Percentiles rank a stretch among this genome's conserved stretches.
These are phyloP conservation scores for Kuschelorhynchus macadamiae DNA, from an alignment of 2,888 invertebrate genomes.

Conservation along the genomic window DNA sequence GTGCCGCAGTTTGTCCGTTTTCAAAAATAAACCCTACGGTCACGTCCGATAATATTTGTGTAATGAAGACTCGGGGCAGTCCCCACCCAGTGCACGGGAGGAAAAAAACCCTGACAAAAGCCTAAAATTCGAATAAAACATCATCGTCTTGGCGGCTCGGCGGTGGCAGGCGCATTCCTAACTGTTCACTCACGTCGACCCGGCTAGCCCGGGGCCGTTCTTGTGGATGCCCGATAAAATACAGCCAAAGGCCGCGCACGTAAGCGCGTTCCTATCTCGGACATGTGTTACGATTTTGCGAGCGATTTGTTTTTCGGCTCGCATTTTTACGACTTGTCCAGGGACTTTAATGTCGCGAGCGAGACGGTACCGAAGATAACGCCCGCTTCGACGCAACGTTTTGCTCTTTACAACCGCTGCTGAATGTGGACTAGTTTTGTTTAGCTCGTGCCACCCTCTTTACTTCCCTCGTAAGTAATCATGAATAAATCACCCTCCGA, in stretches of 20 bases:
- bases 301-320: conserved; percentile 39
- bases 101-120: conserved; percentile 20
- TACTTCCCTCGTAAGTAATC: too few species aligned
- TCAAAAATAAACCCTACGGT: too few species aligned
- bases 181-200: conserved; percentile 44
- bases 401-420: too few species aligned
- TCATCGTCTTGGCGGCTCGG: conserved; percentile 13
- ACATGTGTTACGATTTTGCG: conserved; percentile 47
- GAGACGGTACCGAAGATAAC: conserved; percentile 2
- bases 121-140: conserved; percentile 38
- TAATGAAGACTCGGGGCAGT: too few species aligned
- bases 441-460: too few species aligned
- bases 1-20: too few species aligned
- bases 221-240: conserved; percentile 44
- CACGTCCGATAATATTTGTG: too few species aligned
- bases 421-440: too few species aligned
- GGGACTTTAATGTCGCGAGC: conserved; percentile 33
- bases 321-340: conserved; percentile 32
- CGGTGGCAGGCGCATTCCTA: conserved; percentile 44
- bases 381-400: too few species aligned
- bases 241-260: conserved; percentile 42
- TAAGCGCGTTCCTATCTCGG: conserved; percentile 44
- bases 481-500: too few species aligned
- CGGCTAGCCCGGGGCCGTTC: conserved; percentile 28
- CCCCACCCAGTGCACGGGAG: too few species aligned